phyloP scores from a whole-genome alignment of 2,797 vertebrate genomes.

The Pangasius mekongensis region DNA sequence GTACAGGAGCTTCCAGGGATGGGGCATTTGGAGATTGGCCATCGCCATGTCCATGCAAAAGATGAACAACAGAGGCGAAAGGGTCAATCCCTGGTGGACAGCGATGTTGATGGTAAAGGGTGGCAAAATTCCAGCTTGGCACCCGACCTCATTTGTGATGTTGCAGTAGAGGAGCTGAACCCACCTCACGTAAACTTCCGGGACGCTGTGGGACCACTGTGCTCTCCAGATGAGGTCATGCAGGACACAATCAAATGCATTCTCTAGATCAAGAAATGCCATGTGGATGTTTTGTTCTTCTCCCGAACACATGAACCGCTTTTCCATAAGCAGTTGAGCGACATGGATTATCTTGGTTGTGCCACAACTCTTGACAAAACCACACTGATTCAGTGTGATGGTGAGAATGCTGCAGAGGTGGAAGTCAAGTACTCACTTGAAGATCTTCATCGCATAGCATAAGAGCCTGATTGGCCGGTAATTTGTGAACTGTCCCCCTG shows the following conservation, averaged over 20 bases:
- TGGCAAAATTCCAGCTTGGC: neutral
- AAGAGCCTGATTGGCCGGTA: neutral
- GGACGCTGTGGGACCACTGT: neutral
- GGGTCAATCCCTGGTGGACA: neutral
- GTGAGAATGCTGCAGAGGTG: neutral
- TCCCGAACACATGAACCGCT: no score
- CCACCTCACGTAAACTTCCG: neutral
- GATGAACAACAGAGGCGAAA: neutral
- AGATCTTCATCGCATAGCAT: neutral
- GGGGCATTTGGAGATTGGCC: neutral
- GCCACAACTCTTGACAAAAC: neutral
- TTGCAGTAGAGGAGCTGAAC: no score
- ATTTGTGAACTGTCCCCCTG: neutral
- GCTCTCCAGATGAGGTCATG: neutral
- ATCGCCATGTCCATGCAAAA: no score
- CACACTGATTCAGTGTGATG: neutral
- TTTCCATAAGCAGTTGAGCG: neutral
- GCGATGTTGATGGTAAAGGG: neutral
- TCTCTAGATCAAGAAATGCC: no score
- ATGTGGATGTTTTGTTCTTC: no score
- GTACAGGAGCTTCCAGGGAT: neutral
- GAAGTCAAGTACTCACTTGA: neutral
- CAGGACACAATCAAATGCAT: neutral
- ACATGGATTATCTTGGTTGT: neutral
- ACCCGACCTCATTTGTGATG: no score